Evolutionary conservation across 2,797 vertebrate species (phyloP), one percentile per base, ranked within the genome.

Genomic region (Steatocranus sp.): DNA sequence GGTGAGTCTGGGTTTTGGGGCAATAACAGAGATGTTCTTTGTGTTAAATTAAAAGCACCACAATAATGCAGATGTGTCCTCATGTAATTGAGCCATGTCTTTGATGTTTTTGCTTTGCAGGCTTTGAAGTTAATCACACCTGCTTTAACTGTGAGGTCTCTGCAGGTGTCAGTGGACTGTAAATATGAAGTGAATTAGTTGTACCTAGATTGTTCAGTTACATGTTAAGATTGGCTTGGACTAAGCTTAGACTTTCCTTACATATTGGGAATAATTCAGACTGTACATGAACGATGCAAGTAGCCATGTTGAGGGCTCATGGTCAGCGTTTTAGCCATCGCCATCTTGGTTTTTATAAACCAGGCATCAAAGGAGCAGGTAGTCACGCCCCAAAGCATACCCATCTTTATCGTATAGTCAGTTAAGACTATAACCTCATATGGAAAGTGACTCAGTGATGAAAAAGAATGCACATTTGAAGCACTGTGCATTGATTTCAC

Each of bases 331-430:
- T 68, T 68, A 23, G 34, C 20, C 36, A 6, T 63, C 6, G 2
- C 58, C 53, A 56, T 54, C 25, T 63, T 36, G 4, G 18, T n/a
- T 63, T 63, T 63, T 63, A 36, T 20, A 63, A 63, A 63, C 32
- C 18, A 36, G 11, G 6, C 11, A 36, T 38, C 58, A 63, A 20
- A 63, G 58, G 34, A 66, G 38, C 8, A 25, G 20, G 20, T 43
- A 43, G 38, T 0, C 20, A 68, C 5, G 11, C 2, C 0, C 2
- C 2, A 70, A 1, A 68, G 63, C 20, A 66, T 11, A 43, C 5
- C 1, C 38, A 25, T 41, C 63, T 41, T 68, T 68, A 68, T 68
- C 2, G 2, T 43, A 0, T 68, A 43, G 5, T 68, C 38, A 27
- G 14, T 68, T 68, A 23, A 68, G 63, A 5, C 3, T 25, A 7